Conservation (phyloP, 2,888 invertebrate genomes). For the Chironomus riparius region DNA sequence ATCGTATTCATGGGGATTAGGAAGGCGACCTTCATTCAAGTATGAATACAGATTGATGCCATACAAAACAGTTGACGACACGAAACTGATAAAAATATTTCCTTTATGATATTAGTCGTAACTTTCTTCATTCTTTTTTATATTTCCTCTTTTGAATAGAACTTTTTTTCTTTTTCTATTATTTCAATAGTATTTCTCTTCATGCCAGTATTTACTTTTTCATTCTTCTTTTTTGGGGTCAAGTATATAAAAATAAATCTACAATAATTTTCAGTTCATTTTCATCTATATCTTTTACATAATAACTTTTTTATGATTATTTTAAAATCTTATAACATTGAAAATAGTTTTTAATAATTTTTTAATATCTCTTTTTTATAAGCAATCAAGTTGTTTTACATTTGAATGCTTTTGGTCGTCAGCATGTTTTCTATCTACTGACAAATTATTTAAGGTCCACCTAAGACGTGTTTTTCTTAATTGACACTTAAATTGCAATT, state of each 20-base stretch:
- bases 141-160: not conserved
- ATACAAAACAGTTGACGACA: not conserved
- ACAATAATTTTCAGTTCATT: not conserved
- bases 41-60: slow-evolving; percentile 8
- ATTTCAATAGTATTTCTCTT: not conserved
- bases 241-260: not conserved
- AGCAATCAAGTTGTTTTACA: not conserved
- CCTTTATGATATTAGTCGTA: not conserved
- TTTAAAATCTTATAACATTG: not conserved
- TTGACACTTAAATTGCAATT: no score
- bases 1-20: not conserved
- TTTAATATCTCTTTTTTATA: no score
- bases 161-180: not conserved
- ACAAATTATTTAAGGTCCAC: no score
- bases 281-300: not conserved
- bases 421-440: not conserved
- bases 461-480: no score
- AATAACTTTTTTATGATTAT: not conserved
- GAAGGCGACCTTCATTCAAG: not conserved
- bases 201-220: not conserved
- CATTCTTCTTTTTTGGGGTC: not conserved
- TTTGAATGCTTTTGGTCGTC: not conserved
- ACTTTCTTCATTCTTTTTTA: not conserved
- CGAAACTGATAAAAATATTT: not conserved
- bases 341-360: no score